Evolutionary conservation across 2,888 invertebrate species (phyloP).

Genomic region (Carcina quercana): DNA sequence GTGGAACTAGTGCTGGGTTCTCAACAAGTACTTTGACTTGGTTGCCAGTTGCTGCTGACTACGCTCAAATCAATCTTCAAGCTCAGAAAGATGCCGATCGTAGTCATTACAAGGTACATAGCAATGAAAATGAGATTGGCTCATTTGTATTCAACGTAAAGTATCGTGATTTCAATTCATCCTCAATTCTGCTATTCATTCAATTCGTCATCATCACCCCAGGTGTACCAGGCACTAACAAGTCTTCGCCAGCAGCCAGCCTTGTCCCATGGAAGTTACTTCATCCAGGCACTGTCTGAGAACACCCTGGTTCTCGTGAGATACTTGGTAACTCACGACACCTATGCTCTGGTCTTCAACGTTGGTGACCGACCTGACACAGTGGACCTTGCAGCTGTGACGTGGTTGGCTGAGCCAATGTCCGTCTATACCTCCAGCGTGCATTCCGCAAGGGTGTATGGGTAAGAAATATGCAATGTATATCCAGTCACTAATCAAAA

Average conservation of each 20-base stretch:
- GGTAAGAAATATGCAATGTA: conserved; percentile 28
- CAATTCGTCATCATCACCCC: no score
- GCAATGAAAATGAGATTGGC: no score
- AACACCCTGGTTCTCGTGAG: conserved; percentile 37
- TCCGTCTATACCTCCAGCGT: conserved; percentile 42
- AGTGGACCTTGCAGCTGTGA: conserved; percentile 42
- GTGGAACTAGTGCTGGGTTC: conserved; percentile 75
- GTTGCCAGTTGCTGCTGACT: conserved; percentile 80
- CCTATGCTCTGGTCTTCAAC: conserved; percentile 66
- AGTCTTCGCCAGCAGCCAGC: conserved; percentile 58
- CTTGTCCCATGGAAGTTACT: conserved; percentile 45
- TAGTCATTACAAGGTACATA: conserved; percentile 74
- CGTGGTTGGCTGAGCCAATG: conserved; percentile 28
- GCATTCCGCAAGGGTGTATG: conserved; percentile 32
- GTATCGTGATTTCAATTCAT: no score
- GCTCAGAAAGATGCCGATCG: conserved; percentile 57
- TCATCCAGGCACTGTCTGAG: conserved; percentile 36
- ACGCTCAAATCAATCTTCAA: conserved; percentile 70
- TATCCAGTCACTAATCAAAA: neutral
- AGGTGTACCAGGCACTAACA: conserved; percentile 70
- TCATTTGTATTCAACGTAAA: no score
- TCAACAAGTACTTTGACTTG: conserved; percentile 72
- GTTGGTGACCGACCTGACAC: conserved; percentile 47
- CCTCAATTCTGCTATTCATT: no score
- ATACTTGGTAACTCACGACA: conserved; percentile 34